Evolutionary conservation across 2,888 invertebrate species (phyloP), one percentile per base, ranked within the genome.

Genomic region (Nycteola revayana): DNA sequence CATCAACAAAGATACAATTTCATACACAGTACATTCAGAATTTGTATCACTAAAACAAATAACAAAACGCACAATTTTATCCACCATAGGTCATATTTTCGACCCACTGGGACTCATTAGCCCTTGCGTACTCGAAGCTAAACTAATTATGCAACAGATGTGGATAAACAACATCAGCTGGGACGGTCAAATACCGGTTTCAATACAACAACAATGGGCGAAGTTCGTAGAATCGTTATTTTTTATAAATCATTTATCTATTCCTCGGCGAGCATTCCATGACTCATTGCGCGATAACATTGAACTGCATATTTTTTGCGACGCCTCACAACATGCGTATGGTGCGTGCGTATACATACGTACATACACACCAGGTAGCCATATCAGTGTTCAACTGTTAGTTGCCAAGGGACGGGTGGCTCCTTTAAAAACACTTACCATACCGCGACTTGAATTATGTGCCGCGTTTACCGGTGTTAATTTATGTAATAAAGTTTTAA

Each of bases 221-320:
- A 29, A 22, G 3, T 29, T 29, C 9, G 5, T 20, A 7, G 9
- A 32, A 10, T 26, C 25, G 7, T 32, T 32, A 17, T 23, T 7
- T 22, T 9, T 10, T 21, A 9, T 32, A 26, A 26, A 32, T 14
- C 28, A 25, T 1, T n/a, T 21, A 6, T 1, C 20, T 26, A 32
- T 32, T 32, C 32, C 32, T 25, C 32, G 32, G 7, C 11, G 11
- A n/a, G 32, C 25, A 32, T n/a, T n/a, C n/a, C n/a, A 17, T 10
- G 7, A 17, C 2, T 9, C 18, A 20, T 2, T 9, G 20, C 28
- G 20, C 4, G 20, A 1, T 3, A 18, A 18, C 18, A n/a, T 28
- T 7, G 31, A 22, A 32, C 11, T 32, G 1, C 32, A 32, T 14
- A 25, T 32, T 32, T 32, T 32, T 26, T 32, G 32, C 5, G 32